These are phyloP conservation scores for Alligator mississippiensis DNA, from an alignment of 2,113 vertebrate genomes.

Conservation along the genomic window DNA sequence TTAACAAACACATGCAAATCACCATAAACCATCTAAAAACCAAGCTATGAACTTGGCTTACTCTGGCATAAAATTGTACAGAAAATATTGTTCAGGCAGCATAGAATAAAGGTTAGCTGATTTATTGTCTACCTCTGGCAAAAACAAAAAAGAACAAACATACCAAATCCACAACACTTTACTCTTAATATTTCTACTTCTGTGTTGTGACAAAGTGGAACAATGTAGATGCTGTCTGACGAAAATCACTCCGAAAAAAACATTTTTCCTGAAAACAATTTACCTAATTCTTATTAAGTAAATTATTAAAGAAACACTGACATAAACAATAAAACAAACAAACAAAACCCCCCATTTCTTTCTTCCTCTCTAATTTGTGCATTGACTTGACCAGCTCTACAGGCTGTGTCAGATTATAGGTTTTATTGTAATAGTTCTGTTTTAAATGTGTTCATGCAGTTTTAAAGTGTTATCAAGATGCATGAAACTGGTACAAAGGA, in stretches of 20 bases:
- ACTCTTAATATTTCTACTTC: background rate
- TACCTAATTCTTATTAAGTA: background rate
- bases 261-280: fast-evolving
- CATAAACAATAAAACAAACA: background rate
- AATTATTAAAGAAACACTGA: background rate
- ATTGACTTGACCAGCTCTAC: background rate
- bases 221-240: background rate
- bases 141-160: background rate
- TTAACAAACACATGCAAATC: background rate
- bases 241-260: background rate
- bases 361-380: background rate
- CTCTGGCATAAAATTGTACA: background rate
- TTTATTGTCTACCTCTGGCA: background rate
- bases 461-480: too few relatives aligned
- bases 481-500: too few relatives aligned
- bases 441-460: too few relatives aligned
- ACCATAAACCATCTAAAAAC: background rate
- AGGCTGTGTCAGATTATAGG: too few relatives aligned
- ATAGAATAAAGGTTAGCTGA: background rate
- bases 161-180: background rate
- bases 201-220: background rate
- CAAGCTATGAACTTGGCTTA: background rate
- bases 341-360: background rate
- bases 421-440: too few relatives aligned
- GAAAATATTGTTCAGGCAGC: background rate